Evolutionary conservation across 1,140 invertebrate species (phyloP).

Genomic region (Nasonia longicornis): DNA sequence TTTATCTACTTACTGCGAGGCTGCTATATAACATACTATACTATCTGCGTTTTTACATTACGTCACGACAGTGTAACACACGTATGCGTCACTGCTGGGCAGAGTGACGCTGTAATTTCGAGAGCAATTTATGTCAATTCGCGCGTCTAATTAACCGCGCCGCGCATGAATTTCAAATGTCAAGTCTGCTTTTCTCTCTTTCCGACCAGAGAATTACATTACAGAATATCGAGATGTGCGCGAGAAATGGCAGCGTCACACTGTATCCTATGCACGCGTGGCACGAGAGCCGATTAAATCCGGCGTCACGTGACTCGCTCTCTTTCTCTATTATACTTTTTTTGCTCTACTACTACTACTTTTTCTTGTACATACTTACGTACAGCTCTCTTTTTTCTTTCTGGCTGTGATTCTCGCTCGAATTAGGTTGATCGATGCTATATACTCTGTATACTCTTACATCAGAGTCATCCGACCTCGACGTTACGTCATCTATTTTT

Average conservation of each 20-base stretch:
- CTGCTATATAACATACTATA: neutral
- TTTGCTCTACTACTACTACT: neutral
- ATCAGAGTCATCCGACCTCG: neutral
- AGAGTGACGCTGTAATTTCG: conserved; percentile 54
- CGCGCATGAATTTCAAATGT: conserved; percentile 36
- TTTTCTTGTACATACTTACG: neutral
- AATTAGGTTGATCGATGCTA: conserved; percentile 11
- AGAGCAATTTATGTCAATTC: conserved; percentile 39
- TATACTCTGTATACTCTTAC: neutral
- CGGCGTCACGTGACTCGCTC: conserved; percentile 15
- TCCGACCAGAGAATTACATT: neutral
- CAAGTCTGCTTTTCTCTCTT: conserved; percentile 3
- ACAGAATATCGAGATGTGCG: neutral
- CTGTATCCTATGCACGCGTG: conserved; percentile 45
- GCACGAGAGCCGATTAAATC: conserved; percentile 12
- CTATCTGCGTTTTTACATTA: neutral
- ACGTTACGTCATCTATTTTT: too few species aligned
- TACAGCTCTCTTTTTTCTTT: neutral
- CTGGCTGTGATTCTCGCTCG: conserved; percentile 17
- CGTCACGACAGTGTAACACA: neutral
- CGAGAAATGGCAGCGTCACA: conserved; percentile 48
- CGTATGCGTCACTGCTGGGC: neutral
- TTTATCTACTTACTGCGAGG: neutral
- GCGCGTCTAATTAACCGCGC: conserved; percentile 16
- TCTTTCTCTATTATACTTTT: conserved; percentile 16